phyloP scores from a whole-genome alignment of 2,888 invertebrate species.

The Anorthoa munda region DNA sequence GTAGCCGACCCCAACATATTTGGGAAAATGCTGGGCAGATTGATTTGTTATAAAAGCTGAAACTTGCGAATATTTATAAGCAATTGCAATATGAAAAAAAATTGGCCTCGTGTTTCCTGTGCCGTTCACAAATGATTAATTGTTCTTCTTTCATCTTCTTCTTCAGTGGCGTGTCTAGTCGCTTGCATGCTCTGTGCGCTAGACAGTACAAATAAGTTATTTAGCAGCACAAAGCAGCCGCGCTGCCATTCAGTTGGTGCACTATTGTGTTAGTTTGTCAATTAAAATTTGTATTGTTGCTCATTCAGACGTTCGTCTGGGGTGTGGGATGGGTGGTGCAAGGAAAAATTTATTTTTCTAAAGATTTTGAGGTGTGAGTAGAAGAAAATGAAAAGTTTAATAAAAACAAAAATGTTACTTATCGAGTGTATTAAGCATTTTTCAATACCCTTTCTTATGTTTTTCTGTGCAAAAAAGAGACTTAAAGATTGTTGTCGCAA shows the following conservation, averaged over 20 bases:
- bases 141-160: too few relatives aligned
- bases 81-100: too few relatives aligned
- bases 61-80: too few relatives aligned
- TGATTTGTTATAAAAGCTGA: too few relatives aligned
- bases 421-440: too few relatives aligned
- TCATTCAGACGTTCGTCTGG: conserved; percentile 25
- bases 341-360: conserved; percentile 5
- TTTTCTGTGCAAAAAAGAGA: not conserved
- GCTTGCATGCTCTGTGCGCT: not conserved
- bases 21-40: too few relatives aligned
- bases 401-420: not conserved
- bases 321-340: not conserved
- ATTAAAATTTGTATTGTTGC: conserved; percentile 61
- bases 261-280: conserved; percentile 57
- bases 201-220: conserved; percentile 58
- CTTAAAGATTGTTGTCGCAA: not conserved
- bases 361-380: not conserved
- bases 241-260: conserved; percentile 45
- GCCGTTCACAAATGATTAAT: too few relatives aligned
- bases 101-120: too few relatives aligned
- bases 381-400: too few relatives aligned
- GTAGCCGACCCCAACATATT: too few relatives aligned
- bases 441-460: not conserved
- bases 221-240: conserved; percentile 49
- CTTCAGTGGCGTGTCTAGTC: not conserved